phyloP scores from a whole-genome alignment of 64 coral and sea anemone species.

The Montipora foliosa region DNA sequence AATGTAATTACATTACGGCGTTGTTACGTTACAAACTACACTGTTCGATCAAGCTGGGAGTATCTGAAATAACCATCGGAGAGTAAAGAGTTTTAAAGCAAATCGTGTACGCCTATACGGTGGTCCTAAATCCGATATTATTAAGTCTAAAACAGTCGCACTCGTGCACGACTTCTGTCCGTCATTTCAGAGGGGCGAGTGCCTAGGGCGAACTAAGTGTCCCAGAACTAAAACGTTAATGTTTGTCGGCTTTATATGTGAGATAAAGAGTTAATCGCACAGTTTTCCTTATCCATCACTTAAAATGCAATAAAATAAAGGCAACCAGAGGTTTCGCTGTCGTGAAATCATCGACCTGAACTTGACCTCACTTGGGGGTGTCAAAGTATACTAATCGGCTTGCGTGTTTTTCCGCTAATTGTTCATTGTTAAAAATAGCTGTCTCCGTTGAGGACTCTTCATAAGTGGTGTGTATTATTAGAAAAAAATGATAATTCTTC shows the following conservation, averaged over 20 bases:
- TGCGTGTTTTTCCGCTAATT: too few relatives aligned
- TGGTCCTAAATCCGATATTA: slow-evolving; percentile 9
- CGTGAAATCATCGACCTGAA: background rate
- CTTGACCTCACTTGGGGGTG: background rate
- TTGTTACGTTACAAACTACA: background rate
- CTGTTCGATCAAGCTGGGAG: background rate
- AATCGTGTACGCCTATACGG: slow-evolving; percentile 3
- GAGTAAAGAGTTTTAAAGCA: background rate
- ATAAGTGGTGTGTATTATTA: too few relatives aligned
- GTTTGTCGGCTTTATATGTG: background rate
- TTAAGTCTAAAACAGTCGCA: background rate
- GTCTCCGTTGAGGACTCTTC: too few relatives aligned
- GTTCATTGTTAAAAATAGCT: too few relatives aligned
- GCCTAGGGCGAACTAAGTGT: background rate
- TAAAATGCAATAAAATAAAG: background rate
- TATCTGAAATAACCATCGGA: background rate
- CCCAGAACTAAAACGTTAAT: background rate
- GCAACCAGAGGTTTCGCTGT: background rate
- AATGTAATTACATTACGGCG: background rate
- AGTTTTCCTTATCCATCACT: background rate
- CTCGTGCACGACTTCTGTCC: background rate
- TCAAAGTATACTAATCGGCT: too few relatives aligned
- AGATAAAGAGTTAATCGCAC: background rate
- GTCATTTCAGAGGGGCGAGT: background rate
- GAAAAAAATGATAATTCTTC: too few relatives aligned